Evolutionary conservation across 2,888 invertebrate species (phyloP).

Genomic region (Morpho deidamia): DNA sequence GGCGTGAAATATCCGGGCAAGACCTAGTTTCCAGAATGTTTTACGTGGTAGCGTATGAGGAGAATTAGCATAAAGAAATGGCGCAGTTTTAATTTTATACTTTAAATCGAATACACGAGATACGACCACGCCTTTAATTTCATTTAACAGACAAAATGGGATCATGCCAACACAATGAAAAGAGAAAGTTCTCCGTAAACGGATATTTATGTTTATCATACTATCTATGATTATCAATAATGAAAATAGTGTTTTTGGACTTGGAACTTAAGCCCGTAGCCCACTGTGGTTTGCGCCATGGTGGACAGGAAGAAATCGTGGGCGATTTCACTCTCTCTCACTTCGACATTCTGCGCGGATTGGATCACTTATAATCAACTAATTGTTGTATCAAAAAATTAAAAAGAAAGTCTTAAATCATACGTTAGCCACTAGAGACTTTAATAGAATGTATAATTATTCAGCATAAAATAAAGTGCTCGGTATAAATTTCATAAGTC

Average conservation of each 20-base stretch:
- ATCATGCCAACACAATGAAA: slow-evolving; percentile 57
- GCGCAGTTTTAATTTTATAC: slow-evolving; percentile 46
- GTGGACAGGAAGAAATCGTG: too few species aligned
- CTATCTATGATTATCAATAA: too few species aligned
- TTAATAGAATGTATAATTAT: slow-evolving; percentile 12
- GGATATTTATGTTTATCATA: too few species aligned
- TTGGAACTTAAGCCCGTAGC: too few species aligned
- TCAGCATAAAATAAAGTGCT: slow-evolving; percentile 3
- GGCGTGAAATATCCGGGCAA: slow-evolving; percentile 16
- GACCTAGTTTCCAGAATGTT: slow-evolving; percentile 12
- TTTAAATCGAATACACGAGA: slow-evolving; percentile 42
- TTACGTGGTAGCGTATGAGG: slow-evolving; percentile 19
- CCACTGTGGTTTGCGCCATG: too few species aligned
- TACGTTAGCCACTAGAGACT: neutral
- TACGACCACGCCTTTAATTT: slow-evolving; percentile 61
- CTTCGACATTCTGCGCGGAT: too few species aligned
- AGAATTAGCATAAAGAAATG: slow-evolving; percentile 57
- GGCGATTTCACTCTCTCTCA: too few species aligned
- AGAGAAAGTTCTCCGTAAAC: too few species aligned
- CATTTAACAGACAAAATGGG: slow-evolving; percentile 52
- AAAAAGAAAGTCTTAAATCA: too few species aligned
- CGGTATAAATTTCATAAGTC: slow-evolving; percentile 10
- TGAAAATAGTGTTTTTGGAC: too few species aligned
- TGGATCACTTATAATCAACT: too few species aligned
- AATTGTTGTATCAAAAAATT: too few species aligned